A percentile compares a stretch with the other conserved stretches of the same genome.
These are phyloP conservation scores for Caradrina kadenii DNA, from an alignment of 2,888 invertebrate genomes.

Conservation along the genomic window DNA sequence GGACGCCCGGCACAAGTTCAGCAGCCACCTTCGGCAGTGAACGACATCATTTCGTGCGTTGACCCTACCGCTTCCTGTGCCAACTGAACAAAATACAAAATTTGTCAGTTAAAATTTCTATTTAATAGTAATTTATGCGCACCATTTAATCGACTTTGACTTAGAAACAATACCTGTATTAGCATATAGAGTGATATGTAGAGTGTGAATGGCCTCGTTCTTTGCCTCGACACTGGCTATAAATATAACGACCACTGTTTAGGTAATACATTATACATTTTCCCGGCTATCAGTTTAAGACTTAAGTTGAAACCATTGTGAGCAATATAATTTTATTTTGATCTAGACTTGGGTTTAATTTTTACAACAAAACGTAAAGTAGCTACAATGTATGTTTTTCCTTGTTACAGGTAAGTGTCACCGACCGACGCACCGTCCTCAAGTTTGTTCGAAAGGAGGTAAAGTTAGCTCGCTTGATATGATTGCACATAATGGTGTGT, in stretches of 20 bases:
- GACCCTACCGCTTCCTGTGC: constrained; percentile 87
- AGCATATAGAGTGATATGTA: constrained; percentile 79
- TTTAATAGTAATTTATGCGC: constrained; percentile 77
- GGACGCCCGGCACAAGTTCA: constrained; percentile 88
- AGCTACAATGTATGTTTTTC: constrained; percentile 59
- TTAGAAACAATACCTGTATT: constrained; percentile 83
- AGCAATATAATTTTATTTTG: constrained; percentile 30
- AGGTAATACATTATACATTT: constrained; percentile 35
- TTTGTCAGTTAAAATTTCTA: constrained; percentile 76
- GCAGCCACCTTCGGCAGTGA: constrained; percentile 87
- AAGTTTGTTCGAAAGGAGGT: constrained; percentile 67
- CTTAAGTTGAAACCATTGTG: constrained; percentile 14
- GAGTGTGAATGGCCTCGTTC: constrained; percentile 73
- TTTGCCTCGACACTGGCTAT: constrained; percentile 64
- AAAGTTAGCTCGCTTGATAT: constrained; percentile 81
- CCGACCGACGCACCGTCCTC: constrained; percentile 38
- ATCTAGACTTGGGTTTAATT: constrained; percentile 22
- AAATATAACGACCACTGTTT: constrained; percentile 55
- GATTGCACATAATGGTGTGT: constrained; percentile 86
- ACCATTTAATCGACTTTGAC: constrained; percentile 81
- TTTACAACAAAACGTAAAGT: constrained; percentile 23
- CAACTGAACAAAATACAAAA: constrained; percentile 78
- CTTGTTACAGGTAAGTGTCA: constrained; percentile 84
- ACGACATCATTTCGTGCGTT: constrained; percentile 88
- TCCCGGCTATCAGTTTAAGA: constrained; percentile 32